Base-by-base conservation (phyloP, 64 coral and sea anemone genomes). In the Platygyra sinensis region DNA sequence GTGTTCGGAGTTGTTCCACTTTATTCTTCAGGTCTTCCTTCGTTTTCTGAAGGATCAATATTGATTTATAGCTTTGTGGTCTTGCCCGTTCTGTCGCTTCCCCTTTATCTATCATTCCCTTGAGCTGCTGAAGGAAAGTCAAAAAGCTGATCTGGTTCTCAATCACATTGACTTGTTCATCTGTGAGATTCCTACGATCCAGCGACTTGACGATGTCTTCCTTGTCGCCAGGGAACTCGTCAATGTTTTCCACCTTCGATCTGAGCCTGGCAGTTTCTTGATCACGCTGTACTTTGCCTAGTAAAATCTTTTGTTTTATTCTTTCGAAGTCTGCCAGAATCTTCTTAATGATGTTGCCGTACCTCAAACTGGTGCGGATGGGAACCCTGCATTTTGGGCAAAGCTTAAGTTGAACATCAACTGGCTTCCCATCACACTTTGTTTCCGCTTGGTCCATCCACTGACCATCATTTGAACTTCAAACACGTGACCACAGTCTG, bases 261-360 rank as follows among this genome's bases (percentile, higher is more conserved):
- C 29, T 36, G 24, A 74, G 27, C 10, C 2, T 20, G 11, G 16
- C 29, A 32, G 75, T 31, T 20, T 36, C 32, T 50, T 16, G 17
- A 1, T 20, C 15, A 10, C 14, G 16, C 27, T 10, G 28, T 16
- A 5, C 22, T 36, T 52, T 36, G 27, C 8, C 20, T 0, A 16
- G 27, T 5, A 67, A 31, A 38, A 77, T 32, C 9, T 38, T 78
- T 7, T 9, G 39, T 59, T 94, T 94, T 8, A 94, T 59, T 49
- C 10, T 24, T 54, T 89, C 87, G n/a, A 94, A 78, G 29, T 94
- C 87, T 24, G 51, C 14, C 0, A 89, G 80, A 0, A 76, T 76
- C 72, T 54, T 89, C 80, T 94, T 94, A 0, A 94, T 39, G 20
- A 89, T 65, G 32, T 94, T 89, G 30, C 87, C 87, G 22, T 94